Conservation (phyloP, 1,140 invertebrate species). For the Tribolium castaneum region DNA sequence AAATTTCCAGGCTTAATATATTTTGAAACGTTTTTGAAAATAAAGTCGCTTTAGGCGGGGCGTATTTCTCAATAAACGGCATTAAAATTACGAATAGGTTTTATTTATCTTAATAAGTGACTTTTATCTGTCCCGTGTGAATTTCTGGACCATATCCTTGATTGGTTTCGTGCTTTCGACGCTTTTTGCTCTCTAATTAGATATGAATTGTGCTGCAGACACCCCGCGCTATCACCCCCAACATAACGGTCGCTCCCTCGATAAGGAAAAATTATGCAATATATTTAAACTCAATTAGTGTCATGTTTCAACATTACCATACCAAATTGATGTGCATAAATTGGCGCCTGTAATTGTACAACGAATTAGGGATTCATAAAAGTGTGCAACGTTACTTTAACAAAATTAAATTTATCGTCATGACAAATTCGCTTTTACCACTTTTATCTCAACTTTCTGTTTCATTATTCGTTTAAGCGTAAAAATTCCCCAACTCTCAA, state of each 20-base stretch:
- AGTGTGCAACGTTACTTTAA: conserved; percentile 18
- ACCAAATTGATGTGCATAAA: conserved; percentile 24
- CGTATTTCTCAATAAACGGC: conserved; percentile 41
- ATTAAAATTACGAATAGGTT: conserved; percentile 37
- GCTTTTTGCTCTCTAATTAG: conserved; percentile 43
- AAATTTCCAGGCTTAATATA: conserved; percentile 1
- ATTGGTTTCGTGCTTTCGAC: conserved; percentile 44
- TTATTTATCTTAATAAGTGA: conserved; percentile 46
- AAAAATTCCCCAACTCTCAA: conserved; percentile 13
- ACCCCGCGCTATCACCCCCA: too few species aligned
- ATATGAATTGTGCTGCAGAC: conserved; percentile 29
- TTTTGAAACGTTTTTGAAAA: conserved; percentile 14
- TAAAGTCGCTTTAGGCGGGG: conserved; percentile 4
- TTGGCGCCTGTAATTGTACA: conserved; percentile 22
- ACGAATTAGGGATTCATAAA: conserved; percentile 22
- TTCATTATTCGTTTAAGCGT: conserved; percentile 34
- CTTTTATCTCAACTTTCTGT: conserved; percentile 31
- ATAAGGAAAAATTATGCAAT: conserved; percentile 45
- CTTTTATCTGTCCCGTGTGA: conserved; percentile 45
- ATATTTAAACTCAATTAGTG: conserved; percentile 41
- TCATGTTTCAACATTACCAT: conserved; percentile 8
- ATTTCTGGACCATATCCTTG: conserved; percentile 42
- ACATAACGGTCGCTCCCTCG: background rate
- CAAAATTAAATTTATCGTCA: conserved; percentile 25
- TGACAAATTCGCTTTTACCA: conserved; percentile 28